Base-by-base conservation (phyloP, 2,888 invertebrate genomes). In the Tuberolachnus salignus region DNA sequence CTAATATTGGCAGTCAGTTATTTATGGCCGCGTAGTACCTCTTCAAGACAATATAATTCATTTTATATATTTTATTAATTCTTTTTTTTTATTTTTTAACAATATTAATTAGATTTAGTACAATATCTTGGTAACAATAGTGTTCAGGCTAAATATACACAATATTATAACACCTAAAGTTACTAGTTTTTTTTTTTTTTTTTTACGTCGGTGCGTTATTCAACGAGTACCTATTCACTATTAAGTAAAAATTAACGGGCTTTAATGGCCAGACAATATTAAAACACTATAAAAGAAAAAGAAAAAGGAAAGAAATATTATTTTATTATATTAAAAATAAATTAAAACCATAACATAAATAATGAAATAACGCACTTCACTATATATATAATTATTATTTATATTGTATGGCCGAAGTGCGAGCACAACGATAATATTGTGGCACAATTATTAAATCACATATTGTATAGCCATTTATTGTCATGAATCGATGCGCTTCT, bases 401-500 rank as follows among this genome's bases (percentile, higher is more conserved):
- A 26, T 46, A 44, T 73, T 63, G 16, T 34, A 73, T 73, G 72
- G 61, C 61, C 51, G 34, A 42, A 63, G 61, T 73, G 61, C 61
- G 10, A 21, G 34, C 72, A 73, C 63, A 51, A 59, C 59, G 26
- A 59, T 42, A 51, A 51, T 59, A 46, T 61, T 51, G 63, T 63
- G 51, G 73, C 51, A 63, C 73, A 51, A 53, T 63, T 11, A 42
- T 63, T 63, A 73, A 63, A 21, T 19, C 9, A 61, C 46, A 63
- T 63, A 44, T 19, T 63, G 51, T 42, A 26, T 34, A 55, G 13
- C 26, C 1, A 55, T 66, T 78, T 78, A 78, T 78, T 78, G 66
- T 78, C 78, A 78, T 59, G 78, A 78, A 34, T 78, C 78, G n/a
- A 69, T 69, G 1, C 67, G 78, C 21, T 78, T 78, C 13, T 78